Conservation (phyloP, 2,797 vertebrate species). For the Channallabes apus region DNA sequence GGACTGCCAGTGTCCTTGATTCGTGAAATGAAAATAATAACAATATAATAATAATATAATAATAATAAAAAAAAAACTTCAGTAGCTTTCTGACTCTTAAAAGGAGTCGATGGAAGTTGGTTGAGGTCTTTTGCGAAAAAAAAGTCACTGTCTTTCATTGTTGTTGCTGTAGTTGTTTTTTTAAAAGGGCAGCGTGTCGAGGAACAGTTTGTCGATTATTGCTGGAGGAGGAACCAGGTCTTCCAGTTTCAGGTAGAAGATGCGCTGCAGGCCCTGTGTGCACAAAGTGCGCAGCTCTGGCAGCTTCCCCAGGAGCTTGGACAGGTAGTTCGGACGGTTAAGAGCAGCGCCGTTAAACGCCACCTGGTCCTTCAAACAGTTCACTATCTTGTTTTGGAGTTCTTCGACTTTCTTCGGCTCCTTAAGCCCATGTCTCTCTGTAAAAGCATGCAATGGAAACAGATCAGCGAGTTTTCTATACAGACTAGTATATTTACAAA, state of each 20-base stretch:
- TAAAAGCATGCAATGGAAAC: conserved; percentile 42
- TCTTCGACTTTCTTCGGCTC: conserved; percentile 98
- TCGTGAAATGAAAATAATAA: conserved; percentile 9
- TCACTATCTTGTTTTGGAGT: conserved; percentile 98
- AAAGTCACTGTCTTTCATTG: conserved; percentile 19
- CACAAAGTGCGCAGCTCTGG: conserved; percentile 98
- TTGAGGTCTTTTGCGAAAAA: conserved; percentile 58
- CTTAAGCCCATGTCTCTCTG: conserved; percentile 97
- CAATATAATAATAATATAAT: conserved; percentile 26
- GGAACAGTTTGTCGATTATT: conserved; percentile 99
- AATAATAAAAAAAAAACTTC: conserved; percentile 25
- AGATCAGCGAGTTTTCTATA: not conserved
- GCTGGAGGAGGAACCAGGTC: conserved; percentile 98
- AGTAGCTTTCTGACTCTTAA: conserved; percentile 48
- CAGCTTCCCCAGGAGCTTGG: conserved; percentile 98
- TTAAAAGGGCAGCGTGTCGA: conserved; percentile 99
- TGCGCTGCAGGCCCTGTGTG: conserved; percentile 98
- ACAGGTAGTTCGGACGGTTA: conserved; percentile 97
- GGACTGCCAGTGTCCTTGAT: conserved; percentile 41
- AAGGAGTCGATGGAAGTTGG: conserved; percentile 67
- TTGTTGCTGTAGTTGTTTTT: conserved; percentile 33
- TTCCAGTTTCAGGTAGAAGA: conserved; percentile 99
- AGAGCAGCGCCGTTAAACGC: conserved; percentile 95
- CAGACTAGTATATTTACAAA: not conserved
- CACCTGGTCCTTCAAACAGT: conserved; percentile 99